These are phyloP conservation scores for Brachionus manjavacas DNA, from an alignment of 1,140 invertebrate species.

Conservation along the genomic window DNA sequence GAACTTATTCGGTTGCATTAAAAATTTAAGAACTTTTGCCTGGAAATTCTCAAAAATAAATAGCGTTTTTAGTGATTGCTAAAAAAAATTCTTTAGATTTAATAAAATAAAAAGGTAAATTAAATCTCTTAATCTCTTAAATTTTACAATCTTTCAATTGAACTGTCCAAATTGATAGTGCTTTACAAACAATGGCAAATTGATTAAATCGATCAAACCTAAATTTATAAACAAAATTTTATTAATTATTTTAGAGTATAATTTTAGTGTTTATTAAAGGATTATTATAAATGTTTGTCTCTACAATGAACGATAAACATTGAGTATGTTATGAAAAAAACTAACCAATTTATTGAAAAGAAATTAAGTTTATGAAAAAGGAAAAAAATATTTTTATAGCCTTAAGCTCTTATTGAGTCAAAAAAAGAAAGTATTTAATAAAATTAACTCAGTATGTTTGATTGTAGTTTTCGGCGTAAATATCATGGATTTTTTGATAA, in stretches of 20 bases:
- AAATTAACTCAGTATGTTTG: background rate
- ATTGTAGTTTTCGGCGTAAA: background rate
- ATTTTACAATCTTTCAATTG: background rate
- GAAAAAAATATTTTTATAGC: background rate
- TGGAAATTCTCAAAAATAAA: background rate
- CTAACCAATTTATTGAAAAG: background rate
- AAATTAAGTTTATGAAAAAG: background rate
- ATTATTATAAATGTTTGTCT: background rate
- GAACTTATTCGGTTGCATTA: background rate
- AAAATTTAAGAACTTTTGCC: background rate
- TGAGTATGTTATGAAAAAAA: background rate
- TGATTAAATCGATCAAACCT: background rate
- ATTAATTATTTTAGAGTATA: background rate
- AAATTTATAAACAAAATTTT: background rate
- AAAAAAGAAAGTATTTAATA: background rate
- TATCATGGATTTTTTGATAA: background rate
- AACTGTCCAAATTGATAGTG: background rate
- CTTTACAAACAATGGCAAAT: background rate
- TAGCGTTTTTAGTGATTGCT: background rate
- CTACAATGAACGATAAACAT: background rate
- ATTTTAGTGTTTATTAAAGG: background rate
- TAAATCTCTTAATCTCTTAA: background rate
- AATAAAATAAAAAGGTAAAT: background rate
- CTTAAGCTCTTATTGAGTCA: background rate
- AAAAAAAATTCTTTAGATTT: background rate